Conservation (phyloP, 2,888 invertebrate genomes). For the Campoplex nolae region DNA sequence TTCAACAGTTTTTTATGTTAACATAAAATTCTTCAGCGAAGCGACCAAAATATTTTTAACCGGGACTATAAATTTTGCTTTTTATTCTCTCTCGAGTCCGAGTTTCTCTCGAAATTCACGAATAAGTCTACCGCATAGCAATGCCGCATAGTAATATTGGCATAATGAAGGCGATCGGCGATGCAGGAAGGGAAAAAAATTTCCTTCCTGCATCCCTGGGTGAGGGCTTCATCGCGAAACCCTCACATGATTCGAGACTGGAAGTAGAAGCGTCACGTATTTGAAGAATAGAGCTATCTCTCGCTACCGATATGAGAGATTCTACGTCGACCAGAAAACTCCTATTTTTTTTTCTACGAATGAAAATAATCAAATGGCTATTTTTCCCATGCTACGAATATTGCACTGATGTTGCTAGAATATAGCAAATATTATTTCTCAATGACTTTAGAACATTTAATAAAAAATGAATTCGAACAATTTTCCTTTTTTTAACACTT, state of each 20-base stretch:
- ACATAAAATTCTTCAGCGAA: background rate
- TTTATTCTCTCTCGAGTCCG: background rate
- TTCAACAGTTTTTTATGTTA: background rate
- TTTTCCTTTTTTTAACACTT: background rate
- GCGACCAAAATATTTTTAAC: background rate
- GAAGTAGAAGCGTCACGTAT: background rate
- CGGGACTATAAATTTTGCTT: background rate
- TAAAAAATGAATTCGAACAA: background rate
- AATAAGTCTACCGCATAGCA: background rate
- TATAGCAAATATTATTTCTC: background rate
- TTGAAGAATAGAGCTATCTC: conserved; percentile 12
- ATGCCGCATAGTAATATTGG: conserved; percentile 5
- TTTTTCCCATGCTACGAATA: background rate
- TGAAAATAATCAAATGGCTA: background rate
- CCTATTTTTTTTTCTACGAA: background rate
- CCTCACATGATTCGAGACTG: background rate
- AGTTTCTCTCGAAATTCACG: conserved; percentile 12
- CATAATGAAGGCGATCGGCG: conserved; percentile 30
- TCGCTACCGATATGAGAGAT: background rate
- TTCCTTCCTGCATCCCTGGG: background rate
- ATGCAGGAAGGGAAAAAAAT: conserved; percentile 37
- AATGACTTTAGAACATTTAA: background rate
- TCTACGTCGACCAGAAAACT: background rate
- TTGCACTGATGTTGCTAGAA: background rate
- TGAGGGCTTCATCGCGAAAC: conserved; percentile 4